Percentiles rank a stretch among this genome's conserved stretches.
Evolutionary conservation across 1,140 invertebrate genomes (phyloP).

Genomic region (Drosophila sproati): DNA sequence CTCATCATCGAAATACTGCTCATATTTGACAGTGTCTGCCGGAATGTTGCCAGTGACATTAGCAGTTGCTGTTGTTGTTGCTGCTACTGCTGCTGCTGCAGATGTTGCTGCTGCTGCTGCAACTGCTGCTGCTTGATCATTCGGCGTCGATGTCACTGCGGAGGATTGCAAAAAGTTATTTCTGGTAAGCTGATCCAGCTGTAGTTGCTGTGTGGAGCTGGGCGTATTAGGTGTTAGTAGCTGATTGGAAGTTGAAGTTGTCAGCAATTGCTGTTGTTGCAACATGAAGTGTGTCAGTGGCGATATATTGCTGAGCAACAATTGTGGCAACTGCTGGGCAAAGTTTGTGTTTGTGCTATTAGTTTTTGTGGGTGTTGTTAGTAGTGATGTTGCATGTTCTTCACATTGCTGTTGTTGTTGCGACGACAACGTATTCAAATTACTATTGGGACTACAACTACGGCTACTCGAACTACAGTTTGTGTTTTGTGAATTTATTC

Average conservation of each 20-base stretch:
- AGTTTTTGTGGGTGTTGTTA: slow-evolving; percentile 52
- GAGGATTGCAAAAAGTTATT: slow-evolving; percentile 84
- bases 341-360: slow-evolving; percentile 31
- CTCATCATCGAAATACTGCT: slow-evolving; percentile 56
- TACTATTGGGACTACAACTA: slow-evolving; percentile 85
- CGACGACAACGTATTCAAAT: slow-evolving; percentile 69
- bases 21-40: slow-evolving; percentile 70
- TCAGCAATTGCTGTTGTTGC: slow-evolving; percentile 55
- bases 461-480: slow-evolving; percentile 80
- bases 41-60: slow-evolving; percentile 28
- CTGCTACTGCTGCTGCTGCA: slow-evolving; percentile 21
- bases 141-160: slow-evolving; percentile 84
- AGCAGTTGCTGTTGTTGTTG: no score
- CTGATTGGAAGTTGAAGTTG: slow-evolving; percentile 55
- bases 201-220: slow-evolving; percentile 34
- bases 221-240: slow-evolving; percentile 70
- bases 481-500: slow-evolving; percentile 81
- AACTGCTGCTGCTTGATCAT: slow-evolving; percentile 56
- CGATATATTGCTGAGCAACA: slow-evolving; percentile 44
- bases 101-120: slow-evolving; percentile 31
- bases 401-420: slow-evolving; percentile 59
- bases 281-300: slow-evolving; percentile 61
- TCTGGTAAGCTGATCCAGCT: slow-evolving; percentile 51
- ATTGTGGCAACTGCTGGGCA: slow-evolving; percentile 63
- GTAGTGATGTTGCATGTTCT: slow-evolving; percentile 47